These are phyloP conservation scores for Drosophila ficusphila DNA, from an alignment of 1,140 invertebrate species.

Conservation along the genomic window DNA sequence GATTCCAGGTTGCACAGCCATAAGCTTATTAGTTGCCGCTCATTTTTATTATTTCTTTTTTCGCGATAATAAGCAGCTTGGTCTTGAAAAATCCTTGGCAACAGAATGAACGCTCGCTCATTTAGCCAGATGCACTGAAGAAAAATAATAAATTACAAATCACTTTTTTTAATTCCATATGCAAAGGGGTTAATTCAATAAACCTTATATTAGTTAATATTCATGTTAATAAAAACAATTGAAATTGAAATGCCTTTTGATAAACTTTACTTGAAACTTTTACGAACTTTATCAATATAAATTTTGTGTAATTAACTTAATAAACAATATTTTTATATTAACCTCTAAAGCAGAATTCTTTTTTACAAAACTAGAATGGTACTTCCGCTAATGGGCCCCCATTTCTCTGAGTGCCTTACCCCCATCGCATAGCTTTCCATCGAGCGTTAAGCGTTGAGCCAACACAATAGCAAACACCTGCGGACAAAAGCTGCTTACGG, in stretches of 20 bases:
- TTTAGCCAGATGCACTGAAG: not conserved
- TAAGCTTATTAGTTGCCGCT: slow-evolving; percentile 74
- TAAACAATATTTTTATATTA: too few species aligned
- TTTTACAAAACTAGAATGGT: not conserved
- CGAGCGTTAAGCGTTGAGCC: slow-evolving; percentile 64
- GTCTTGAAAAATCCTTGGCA: slow-evolving; percentile 62
- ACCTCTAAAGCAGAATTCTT: too few species aligned
- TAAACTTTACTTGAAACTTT: too few species aligned
- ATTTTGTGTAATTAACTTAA: too few species aligned
- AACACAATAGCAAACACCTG: slow-evolving; percentile 79
- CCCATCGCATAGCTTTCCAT: slow-evolving; percentile 9
- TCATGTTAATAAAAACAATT: too few species aligned
- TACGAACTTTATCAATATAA: too few species aligned
- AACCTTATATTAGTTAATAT: too few species aligned
- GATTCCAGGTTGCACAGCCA: slow-evolving; percentile 16
- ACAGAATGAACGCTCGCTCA: slow-evolving; percentile 27
- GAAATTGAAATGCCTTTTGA: too few species aligned
- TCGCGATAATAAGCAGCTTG: slow-evolving; percentile 76
- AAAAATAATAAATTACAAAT: not conserved
- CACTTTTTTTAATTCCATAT: too few species aligned
- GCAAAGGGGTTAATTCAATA: too few species aligned
- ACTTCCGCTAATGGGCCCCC: not conserved
- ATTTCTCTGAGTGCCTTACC: slow-evolving; percentile 2
- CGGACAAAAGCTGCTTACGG: slow-evolving; percentile 79
- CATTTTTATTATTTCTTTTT: slow-evolving; percentile 44